Percentiles rank a stretch among this genome's conserved stretches.
phyloP scores from a whole-genome alignment of 2,797 vertebrate species.

The Acomys russatus region DNA sequence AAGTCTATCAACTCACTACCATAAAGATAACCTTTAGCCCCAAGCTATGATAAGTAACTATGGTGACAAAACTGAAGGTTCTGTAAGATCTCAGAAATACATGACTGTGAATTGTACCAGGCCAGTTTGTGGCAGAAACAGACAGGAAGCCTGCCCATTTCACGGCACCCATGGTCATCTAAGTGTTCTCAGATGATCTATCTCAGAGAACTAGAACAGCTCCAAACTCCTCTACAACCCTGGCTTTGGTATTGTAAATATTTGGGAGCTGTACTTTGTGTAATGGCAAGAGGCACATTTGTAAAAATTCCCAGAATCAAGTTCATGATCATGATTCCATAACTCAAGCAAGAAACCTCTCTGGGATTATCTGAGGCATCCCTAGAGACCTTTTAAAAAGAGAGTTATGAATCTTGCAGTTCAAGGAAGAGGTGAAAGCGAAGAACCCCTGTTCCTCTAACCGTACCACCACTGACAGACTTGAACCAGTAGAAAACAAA shows the following conservation, averaged over 20 bases:
- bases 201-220: background rate
- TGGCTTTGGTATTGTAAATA: background rate
- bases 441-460: background rate
- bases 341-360: background rate
- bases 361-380: background rate
- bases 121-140: background rate
- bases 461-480: background rate
- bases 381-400: background rate
- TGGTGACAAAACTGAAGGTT: background rate
- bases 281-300: background rate
- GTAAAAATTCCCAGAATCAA: conserved; percentile 34
- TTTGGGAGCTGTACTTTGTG: background rate
- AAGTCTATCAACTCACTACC: background rate
- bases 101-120: background rate
- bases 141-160: background rate
- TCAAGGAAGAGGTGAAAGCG: background rate
- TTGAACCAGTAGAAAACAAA: background rate
- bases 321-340: background rate
- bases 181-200: background rate
- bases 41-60: background rate
- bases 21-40: background rate
- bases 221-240: background rate
- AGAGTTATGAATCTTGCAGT: too few species aligned
- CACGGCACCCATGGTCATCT: background rate
- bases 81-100: background rate